Conservation (phyloP, 2,113 vertebrate species). For the Strix uralensis region DNA sequence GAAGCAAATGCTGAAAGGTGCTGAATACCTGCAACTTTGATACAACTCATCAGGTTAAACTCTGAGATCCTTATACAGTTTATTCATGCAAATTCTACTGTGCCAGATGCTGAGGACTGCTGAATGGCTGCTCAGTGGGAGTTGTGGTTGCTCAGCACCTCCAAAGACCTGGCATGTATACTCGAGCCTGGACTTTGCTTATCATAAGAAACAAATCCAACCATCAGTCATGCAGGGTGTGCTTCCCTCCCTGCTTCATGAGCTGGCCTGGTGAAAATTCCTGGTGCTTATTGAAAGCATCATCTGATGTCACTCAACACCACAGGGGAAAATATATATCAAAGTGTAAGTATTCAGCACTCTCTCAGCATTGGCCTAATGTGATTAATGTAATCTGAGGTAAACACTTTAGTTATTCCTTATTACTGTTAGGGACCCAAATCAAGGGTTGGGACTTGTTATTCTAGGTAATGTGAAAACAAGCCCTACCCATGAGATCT, state of each 20-base stretch:
- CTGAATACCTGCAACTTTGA: background rate
- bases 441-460: constrained; percentile 27
- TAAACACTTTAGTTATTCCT: constrained; percentile 20
- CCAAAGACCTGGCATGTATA: background rate
- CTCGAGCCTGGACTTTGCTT: background rate
- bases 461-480: constrained; percentile 9
- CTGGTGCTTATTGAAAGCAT: constrained; percentile 24
- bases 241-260: background rate
- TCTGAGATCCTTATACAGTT: background rate
- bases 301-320: background rate
- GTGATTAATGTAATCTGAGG: constrained; percentile 26
- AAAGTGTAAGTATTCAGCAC: constrained; percentile 42
- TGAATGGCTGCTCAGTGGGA: constrained; percentile 7
- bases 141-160: constrained; percentile 23
- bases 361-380: constrained; percentile 42
- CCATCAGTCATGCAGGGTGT: constrained; percentile 21
- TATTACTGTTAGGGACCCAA: constrained; percentile 12
- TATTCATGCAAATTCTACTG: background rate
- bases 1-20: background rate
- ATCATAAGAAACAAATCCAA: background rate
- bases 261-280: constrained; percentile 41
- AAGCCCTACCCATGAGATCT: constrained; percentile 25
- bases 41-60: background rate
- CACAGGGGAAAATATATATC: constrained; percentile 44
- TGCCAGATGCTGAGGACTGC: constrained; percentile 11